Evolutionary conservation across 2,888 invertebrate genomes (phyloP).

Genomic region (Helicoverpa assulta): DNA sequence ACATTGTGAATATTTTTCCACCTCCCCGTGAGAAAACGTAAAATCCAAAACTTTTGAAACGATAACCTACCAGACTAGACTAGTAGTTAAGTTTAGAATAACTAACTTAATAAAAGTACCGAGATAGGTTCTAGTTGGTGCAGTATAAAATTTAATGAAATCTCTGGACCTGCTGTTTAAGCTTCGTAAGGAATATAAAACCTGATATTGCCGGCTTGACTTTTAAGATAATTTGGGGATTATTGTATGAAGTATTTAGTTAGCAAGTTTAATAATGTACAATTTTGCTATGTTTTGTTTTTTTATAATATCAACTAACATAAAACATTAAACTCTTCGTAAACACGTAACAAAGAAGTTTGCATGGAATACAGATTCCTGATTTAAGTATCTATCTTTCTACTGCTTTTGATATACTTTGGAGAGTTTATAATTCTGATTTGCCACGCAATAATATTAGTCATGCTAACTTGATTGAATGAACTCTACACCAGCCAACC

Average conservation of each 20-base stretch:
- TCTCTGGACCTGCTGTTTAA: conserved; percentile 23
- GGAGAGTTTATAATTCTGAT: too few species aligned
- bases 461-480: too few species aligned
- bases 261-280: conserved; percentile 7
- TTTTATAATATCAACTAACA: too few species aligned
- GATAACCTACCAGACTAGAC: conserved; percentile 56
- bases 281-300: neutral
- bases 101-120: conserved; percentile 59
- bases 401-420: too few species aligned
- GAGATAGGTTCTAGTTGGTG: conserved; percentile 53
- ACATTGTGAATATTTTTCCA: conserved; percentile 52
- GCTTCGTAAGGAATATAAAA: conserved; percentile 36
- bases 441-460: too few species aligned
- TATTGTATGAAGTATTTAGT: conserved; percentile 37
- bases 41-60: conserved; percentile 56
- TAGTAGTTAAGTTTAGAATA: conserved; percentile 57
- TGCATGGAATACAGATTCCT: too few species aligned
- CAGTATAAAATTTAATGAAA: conserved; percentile 56
- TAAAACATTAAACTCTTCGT: too few species aligned
- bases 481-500: neutral
- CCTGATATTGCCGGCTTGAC: conserved; percentile 28
- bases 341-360: too few species aligned
- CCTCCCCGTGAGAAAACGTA: conserved; percentile 54
- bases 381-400: too few species aligned
- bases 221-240: conserved; percentile 44